Evolutionary conservation across 2,113 vertebrate genomes (phyloP).

Genomic region (Grantiella picta): DNA sequence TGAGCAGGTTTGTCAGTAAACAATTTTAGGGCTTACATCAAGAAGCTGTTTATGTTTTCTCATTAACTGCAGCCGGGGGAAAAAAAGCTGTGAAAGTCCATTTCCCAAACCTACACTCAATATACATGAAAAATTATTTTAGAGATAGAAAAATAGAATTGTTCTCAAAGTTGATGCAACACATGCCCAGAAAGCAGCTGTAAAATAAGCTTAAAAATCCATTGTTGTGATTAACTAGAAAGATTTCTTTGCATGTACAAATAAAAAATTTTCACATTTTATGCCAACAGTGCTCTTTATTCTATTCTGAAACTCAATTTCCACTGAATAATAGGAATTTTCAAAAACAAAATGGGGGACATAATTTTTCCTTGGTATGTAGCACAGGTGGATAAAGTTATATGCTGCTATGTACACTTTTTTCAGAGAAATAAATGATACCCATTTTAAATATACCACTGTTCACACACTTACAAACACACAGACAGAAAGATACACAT

Average conservation of each 20-base stretch:
- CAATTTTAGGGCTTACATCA: not conserved
- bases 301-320: not conserved
- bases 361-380: not conserved
- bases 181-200: not conserved
- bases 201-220: not conserved
- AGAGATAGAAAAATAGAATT: not conserved
- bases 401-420: not conserved
- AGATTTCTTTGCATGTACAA: not conserved
- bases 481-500: not conserved
- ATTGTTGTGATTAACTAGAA: not conserved
- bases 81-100: not conserved
- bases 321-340: not conserved
- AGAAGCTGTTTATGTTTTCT: not conserved
- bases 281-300: not conserved
- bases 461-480: not conserved
- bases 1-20: not conserved
- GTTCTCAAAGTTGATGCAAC: not conserved
- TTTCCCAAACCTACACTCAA: not conserved
- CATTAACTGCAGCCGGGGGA: not conserved
- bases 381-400: not conserved
- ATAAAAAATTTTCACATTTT: not conserved
- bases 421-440: not conserved
- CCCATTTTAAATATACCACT: not conserved
- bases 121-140: not conserved
- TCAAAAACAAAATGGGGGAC: not conserved